Conservation (phyloP, 1,140 invertebrate genomes). For the Drosophila pallidifrons region DNA sequence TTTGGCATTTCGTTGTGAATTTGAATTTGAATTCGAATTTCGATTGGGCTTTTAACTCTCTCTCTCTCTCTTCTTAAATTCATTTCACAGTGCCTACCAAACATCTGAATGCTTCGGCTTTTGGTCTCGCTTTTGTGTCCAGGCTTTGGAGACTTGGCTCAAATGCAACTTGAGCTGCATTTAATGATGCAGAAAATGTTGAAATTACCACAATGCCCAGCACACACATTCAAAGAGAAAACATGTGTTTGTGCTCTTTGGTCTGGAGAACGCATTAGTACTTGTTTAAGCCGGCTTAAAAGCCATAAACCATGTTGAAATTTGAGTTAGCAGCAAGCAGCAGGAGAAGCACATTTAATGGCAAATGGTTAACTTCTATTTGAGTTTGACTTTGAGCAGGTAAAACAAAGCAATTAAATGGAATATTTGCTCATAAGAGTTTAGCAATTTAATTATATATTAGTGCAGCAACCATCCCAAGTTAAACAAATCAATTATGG, state of each 20-base stretch:
- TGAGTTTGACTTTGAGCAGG: not conserved
- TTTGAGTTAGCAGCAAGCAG: not conserved
- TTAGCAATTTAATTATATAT: not conserved
- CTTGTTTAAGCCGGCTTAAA: slow-evolving; percentile 53
- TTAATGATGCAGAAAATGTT: slow-evolving; percentile 63
- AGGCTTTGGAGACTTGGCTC: slow-evolving; percentile 11
- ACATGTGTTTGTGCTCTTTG: slow-evolving; percentile 14
- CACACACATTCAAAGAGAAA: not conserved
- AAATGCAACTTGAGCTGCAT: slow-evolving; percentile 41
- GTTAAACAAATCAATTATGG: too few relatives aligned
- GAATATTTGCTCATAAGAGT: not conserved
- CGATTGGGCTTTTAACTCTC: not conserved
- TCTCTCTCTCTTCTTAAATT: not conserved
- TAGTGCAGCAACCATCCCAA: not conserved
- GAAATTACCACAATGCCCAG: slow-evolving; percentile 28
- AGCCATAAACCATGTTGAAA: slow-evolving; percentile 50
- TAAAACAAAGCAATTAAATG: not conserved
- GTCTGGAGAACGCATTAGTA: slow-evolving; percentile 43
- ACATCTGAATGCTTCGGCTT: not conserved
- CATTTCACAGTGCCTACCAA: slow-evolving; percentile 16
- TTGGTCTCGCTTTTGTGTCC: slow-evolving; percentile 1
- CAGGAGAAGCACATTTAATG: not conserved
- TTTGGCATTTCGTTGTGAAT: slow-evolving; percentile 20
- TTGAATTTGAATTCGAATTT: slow-evolving; percentile 17
- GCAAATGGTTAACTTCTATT: not conserved